Evolutionary conservation across 2,797 vertebrate species (phyloP), one percentile per base, ranked within the genome.

Genomic region (Gadopsis bispinosus): DNA sequence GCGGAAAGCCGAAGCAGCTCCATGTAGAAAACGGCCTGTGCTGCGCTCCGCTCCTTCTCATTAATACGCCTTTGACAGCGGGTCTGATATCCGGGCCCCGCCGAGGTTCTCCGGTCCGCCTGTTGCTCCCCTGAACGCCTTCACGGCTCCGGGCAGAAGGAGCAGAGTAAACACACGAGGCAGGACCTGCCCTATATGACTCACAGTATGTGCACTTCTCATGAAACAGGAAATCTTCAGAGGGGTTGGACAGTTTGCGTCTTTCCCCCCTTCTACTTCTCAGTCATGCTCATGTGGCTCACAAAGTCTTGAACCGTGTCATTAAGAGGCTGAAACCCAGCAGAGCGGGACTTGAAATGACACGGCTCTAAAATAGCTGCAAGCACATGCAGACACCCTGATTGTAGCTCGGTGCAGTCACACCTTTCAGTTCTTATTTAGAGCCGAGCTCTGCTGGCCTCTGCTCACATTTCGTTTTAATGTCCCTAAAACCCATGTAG

Each of bases 211-310:
- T 73, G 84, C 80, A 81, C 89, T 75, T 80, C 88, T 89, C 85
- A 75, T 88, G 77, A 90, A 93, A 91, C 93, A 94, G 94, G 94
- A 95, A 95, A 90, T 93, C 91, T 94, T 92, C 89, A 53, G 88
- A 93, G 91, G 93, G 93, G 94, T 77, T 88, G 93, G 92, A 85
- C 90, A 22, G 12, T 4, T 63, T 79, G 26, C 26, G 26, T 76
- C 87, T 83, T 67, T 67, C 45, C 8, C 19, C 26, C 26, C 26
- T 77, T 75, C 73, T 71, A 4, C 73, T 63, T 47, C 79, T 81
- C 73, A 83, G 85, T 71, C 80, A 39, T 62, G 69, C 85, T 85
- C 88, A 17, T 90, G 88, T 69, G 76, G 83, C 80, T 91, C 75
- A 39, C 69, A 8, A 16, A 77, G 79, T 69, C 77, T 63, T 71